Percentiles rank a stretch among this genome's conserved stretches.
These are phyloP conservation scores for Perccottus glenii DNA, from an alignment of 2,113 vertebrate genomes.

Conservation along the genomic window DNA sequence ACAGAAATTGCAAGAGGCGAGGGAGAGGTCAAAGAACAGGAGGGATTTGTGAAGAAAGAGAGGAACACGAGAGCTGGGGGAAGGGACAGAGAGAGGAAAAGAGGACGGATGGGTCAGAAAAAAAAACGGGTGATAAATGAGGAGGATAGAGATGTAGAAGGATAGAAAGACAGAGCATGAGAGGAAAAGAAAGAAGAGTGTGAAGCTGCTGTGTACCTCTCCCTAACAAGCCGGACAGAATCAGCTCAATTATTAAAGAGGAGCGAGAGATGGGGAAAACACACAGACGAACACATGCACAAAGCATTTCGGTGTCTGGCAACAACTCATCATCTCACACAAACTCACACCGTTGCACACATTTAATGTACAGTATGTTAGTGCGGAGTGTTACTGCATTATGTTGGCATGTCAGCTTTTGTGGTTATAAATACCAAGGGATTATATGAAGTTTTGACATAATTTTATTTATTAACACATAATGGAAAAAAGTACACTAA, in stretches of 20 bases:
- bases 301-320: conserved; percentile 54
- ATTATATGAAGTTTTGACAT: neutral
- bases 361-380: conserved; percentile 13
- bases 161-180: conserved; percentile 43
- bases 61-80: conserved; percentile 50
- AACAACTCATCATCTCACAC: conserved; percentile 26
- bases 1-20: conserved; percentile 56
- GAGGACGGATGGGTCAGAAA: conserved; percentile 50
- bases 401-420: neutral
- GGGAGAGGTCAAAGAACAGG: conserved; percentile 73
- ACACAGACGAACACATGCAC: conserved; percentile 49
- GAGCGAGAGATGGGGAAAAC: conserved; percentile 74
- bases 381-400: neutral
- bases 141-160: conserved; percentile 50
- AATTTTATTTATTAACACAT: neutral
- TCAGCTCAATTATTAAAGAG: conserved; percentile 80
- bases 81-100: conserved; percentile 31
- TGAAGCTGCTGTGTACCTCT: conserved; percentile 76
- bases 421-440: neutral
- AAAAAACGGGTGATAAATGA: conserved; percentile 66
- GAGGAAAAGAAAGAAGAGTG: conserved; percentile 61
- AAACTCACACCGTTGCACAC: neutral
- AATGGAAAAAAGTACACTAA: too few species aligned
- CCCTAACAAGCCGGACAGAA: conserved; percentile 81
- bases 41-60: conserved; percentile 59